Evolutionary conservation across 2,888 invertebrate species (phyloP), one percentile per base, ranked within the genome.

Genomic region (Julus scandinavius): DNA sequence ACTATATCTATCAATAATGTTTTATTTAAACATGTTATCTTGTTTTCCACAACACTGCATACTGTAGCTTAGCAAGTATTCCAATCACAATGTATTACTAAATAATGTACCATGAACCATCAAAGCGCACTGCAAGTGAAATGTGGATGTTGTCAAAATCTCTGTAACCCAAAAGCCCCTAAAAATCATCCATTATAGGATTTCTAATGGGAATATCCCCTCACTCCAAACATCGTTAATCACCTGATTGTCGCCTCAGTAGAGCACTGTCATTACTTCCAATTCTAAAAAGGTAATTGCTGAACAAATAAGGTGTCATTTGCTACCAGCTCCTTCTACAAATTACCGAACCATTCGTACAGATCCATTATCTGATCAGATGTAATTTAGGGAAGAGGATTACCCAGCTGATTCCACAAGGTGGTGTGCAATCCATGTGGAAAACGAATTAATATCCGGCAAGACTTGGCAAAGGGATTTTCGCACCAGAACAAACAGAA

Each of bases 231-330:
- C 72, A 29, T 9, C 20, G 29, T 72, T 72, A 72, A 72, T 72
- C 72, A n/a, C 29, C 72, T n/a, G 58, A 29, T 29, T 29, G 29
- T 29, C 29, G 29, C 29, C 29, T 29, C 58, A 58, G 58, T 58
- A 58, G 29, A 29, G 29, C 15, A 15, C 15, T 15, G 63, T 63
- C 72, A 72, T 72, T 29, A 9, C 72, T 29, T 7, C 54, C 72
- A 29, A 29, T 72, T 72, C 72, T 72, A 72, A 72, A 72, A 72
- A 72, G 72, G 72, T 72, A 72, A 72, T 72, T 72, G 72, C n/a
- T 29, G 29, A 72, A 72, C 72, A 72, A 72, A 72, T 29, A 72
- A 72, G 7, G 29, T 29, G 20, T 72, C 72, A 9, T 72, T 72
- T 7, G 72, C 29, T 20, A 20, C 58, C 58, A n/a, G 58, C n/a